These are phyloP conservation scores for Drosophila falleni DNA, from an alignment of 2,888 invertebrate genomes.

Conservation along the genomic window DNA sequence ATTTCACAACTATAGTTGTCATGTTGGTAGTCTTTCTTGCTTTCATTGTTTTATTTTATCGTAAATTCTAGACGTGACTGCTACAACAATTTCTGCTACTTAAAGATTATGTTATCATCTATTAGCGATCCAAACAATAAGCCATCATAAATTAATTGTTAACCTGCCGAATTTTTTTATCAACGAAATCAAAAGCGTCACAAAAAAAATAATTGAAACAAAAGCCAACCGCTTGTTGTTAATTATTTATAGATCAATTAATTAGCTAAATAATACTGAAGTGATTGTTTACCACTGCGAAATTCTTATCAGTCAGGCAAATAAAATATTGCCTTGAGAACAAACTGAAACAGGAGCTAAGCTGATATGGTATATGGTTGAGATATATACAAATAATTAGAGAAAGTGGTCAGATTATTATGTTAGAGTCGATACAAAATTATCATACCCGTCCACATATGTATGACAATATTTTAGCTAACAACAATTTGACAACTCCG, in stretches of 20 bases:
- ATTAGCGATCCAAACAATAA: constrained; percentile 9
- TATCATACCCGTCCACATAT: background rate
- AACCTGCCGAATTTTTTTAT: constrained; percentile 9
- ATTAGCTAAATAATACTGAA: constrained; percentile 49
- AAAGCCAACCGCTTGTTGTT: constrained; percentile 9
- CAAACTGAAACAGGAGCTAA: background rate
- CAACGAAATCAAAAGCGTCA: constrained; percentile 38
- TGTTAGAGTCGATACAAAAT: background rate
- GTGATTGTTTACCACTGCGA: constrained; percentile 3
- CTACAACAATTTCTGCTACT: constrained; percentile 4
- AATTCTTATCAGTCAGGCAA: background rate
- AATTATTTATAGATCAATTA: constrained; percentile 59
- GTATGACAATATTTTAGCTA: too few species aligned
- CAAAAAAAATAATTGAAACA: constrained; percentile 12
- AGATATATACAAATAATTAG: background rate
- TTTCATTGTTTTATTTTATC: background rate
- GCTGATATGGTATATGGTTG: background rate
- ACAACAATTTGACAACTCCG: background rate
- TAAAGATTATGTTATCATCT: constrained; percentile 41
- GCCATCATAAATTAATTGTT: constrained; percentile 27
- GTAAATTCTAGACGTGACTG: constrained; percentile 16
- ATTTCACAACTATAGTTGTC: background rate
- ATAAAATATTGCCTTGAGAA: background rate
- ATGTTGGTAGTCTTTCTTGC: background rate
- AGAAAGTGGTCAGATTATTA: too few species aligned